These are phyloP conservation scores for Podarcis muralis DNA, from an alignment of 2,113 vertebrate species.

Conservation along the genomic window DNA sequence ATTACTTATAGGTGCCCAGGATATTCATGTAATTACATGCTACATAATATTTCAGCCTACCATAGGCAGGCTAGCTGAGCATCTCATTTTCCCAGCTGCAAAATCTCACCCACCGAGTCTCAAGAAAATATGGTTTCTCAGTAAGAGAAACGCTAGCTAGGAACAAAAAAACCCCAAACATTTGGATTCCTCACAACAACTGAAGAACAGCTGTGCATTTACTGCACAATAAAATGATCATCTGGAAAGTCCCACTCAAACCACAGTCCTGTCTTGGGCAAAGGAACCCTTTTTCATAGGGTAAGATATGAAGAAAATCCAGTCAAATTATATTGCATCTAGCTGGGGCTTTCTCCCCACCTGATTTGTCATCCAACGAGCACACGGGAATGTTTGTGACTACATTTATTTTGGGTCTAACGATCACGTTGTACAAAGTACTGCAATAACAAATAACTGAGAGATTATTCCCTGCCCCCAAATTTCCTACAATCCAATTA, in stretches of 20 bases:
- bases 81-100: conserved; percentile 9
- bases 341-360: neutral
- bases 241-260: conserved; percentile 22
- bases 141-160: neutral
- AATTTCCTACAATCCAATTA: conserved; percentile 32
- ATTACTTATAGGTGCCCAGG: neutral
- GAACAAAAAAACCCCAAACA: neutral
- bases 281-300: conserved; percentile 10
- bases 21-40: neutral
- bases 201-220: conserved; percentile 14
- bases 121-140: neutral
- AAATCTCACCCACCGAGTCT: neutral
- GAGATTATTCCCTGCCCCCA: conserved; percentile 34
- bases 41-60: neutral
- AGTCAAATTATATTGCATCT: conserved; percentile 25
- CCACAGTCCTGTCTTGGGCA: neutral
- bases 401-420: conserved; percentile 13
- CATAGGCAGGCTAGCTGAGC: neutral
- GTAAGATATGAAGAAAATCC: conserved; percentile 12
- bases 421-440: conserved; percentile 2
- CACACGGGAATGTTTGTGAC: neutral
- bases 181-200: conserved; percentile 4
- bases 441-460: conserved; percentile 12
- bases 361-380: neutral
- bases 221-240: conserved; percentile 19